Evolutionary conservation across 2,888 invertebrate genomes (phyloP).

Genomic region (Rhagium mordax): DNA sequence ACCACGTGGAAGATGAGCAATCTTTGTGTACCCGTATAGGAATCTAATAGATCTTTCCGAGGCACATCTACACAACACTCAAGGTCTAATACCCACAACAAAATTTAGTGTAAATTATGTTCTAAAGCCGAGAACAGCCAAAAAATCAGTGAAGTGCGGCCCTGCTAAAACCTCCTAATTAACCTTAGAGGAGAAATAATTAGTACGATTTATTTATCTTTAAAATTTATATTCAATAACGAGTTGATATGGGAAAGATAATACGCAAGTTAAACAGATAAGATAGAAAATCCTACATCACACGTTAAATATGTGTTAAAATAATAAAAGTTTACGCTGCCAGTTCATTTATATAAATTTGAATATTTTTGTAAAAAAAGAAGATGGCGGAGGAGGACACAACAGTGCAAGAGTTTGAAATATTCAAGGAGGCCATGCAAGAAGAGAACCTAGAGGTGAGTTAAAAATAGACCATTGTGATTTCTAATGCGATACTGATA

Average conservation of each 20-base stretch:
- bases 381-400: slow-evolving; percentile 46
- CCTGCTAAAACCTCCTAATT: slow-evolving; percentile 21
- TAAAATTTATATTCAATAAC: slow-evolving; percentile 37
- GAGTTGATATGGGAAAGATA: slow-evolving; percentile 39
- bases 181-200: slow-evolving; percentile 23
- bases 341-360: slow-evolving; percentile 6
- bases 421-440: slow-evolving; percentile 57
- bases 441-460: slow-evolving; percentile 58
- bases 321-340: slow-evolving; percentile 1
- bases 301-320: slow-evolving; percentile 28
- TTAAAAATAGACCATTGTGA: slow-evolving; percentile 26
- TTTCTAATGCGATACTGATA: slow-evolving; percentile 17
- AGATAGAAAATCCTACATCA: slow-evolving; percentile 12
- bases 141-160: slow-evolving; percentile 21
- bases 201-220: slow-evolving; percentile 39
- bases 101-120: slow-evolving; percentile 29
- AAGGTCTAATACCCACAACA: slow-evolving; percentile 30
- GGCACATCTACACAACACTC: slow-evolving; percentile 15
- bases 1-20: slow-evolving; percentile 32
- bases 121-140: slow-evolving; percentile 20
- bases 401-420: slow-evolving; percentile 51
- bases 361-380: slow-evolving; percentile 27
- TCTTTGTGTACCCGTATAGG: slow-evolving; percentile 12
- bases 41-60: slow-evolving; percentile 13
- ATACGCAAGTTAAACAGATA: slow-evolving; percentile 27